phyloP scores from a whole-genome alignment of 2,113 vertebrate genomes.

The Egretta garzetta region DNA sequence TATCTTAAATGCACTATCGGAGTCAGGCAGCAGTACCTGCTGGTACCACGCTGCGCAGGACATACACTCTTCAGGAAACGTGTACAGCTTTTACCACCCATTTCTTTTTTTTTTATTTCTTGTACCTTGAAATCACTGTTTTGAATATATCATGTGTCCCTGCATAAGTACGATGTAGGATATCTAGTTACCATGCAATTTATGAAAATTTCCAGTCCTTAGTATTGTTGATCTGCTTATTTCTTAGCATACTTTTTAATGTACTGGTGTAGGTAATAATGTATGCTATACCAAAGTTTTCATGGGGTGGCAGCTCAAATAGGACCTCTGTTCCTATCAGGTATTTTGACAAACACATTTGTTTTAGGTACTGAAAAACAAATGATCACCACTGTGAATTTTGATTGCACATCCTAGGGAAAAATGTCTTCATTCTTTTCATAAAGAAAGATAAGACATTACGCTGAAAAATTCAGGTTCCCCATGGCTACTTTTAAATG shows the following conservation, averaged over 20 bases:
- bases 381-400: background rate
- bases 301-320: background rate
- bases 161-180: background rate
- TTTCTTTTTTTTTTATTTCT: background rate
- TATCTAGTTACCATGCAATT: background rate
- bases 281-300: background rate
- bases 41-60: background rate
- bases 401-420: rapidly evolving
- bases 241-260: background rate
- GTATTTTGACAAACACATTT: background rate
- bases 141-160: background rate
- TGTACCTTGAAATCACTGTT: background rate
- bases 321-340: background rate
- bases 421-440: background rate
- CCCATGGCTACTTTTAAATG: background rate
- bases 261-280: background rate
- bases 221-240: background rate
- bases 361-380: background rate
- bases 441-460: background rate
- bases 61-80: background rate
- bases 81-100: background rate
- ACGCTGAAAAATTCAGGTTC: background rate
- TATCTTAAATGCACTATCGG: background rate
- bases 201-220: background rate
- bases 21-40: background rate